phyloP scores from a whole-genome alignment of 1,140 invertebrate genomes.

The Solenopsis invicta region DNA sequence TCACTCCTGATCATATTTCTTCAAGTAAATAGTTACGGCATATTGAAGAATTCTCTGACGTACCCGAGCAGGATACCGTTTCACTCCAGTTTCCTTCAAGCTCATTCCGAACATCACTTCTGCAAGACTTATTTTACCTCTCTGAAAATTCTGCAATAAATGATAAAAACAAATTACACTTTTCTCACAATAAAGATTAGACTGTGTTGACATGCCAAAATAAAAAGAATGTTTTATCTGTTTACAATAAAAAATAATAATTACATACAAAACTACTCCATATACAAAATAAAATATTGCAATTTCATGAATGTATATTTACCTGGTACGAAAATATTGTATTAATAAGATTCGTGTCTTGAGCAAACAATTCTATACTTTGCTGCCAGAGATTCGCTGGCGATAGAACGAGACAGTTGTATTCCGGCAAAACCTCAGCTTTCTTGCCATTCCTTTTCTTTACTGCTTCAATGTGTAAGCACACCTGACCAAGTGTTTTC shows the following conservation, averaged over 20 bases:
- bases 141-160: slow-evolving; percentile 89
- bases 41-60: slow-evolving; percentile 95
- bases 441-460: slow-evolving; percentile 89
- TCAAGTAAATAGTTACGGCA: slow-evolving; percentile 95
- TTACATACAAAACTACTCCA: background rate
- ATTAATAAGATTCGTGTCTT: slow-evolving; percentile 92
- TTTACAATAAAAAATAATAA: background rate
- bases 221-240: slow-evolving; percentile 1
- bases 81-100: slow-evolving; percentile 95
- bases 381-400: slow-evolving; percentile 97
- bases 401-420: slow-evolving; percentile 96
- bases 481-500: slow-evolving; percentile 92
- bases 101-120: slow-evolving; percentile 97
- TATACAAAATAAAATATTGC: background rate
- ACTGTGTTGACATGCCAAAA: background rate
- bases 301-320: slow-evolving; percentile 62
- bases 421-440: slow-evolving; percentile 92
- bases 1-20: slow-evolving; percentile 93
- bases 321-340: slow-evolving; percentile 95
- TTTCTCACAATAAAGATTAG: slow-evolving; percentile 6
- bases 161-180: background rate
- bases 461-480: slow-evolving; percentile 94
- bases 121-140: slow-evolving; percentile 93
- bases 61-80: slow-evolving; percentile 93
- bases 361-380: slow-evolving; percentile 92